Conservation (phyloP, 1,140 invertebrate genomes). For the Onthophagus taurus region DNA sequence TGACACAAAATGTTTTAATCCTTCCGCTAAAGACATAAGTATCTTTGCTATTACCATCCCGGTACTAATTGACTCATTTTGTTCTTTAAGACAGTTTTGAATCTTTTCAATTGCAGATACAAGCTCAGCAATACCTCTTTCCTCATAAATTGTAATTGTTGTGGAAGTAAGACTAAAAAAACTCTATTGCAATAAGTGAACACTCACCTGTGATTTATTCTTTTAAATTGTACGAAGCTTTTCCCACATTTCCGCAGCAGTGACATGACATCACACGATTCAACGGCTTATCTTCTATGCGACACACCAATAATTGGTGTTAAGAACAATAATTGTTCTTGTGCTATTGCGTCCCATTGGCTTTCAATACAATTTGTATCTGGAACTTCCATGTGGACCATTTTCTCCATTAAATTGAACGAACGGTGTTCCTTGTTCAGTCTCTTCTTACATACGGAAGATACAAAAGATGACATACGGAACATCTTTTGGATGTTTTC, state of each 20-base stretch:
- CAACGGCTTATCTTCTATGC: too few species aligned
- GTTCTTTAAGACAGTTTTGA: slow-evolving; percentile 20
- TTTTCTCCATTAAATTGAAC: slow-evolving; percentile 3
- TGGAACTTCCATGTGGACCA: slow-evolving; percentile 2
- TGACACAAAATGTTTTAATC: slow-evolving; percentile 23
- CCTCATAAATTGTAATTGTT: too few species aligned
- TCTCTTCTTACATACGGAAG: background rate
- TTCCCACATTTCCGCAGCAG: background rate
- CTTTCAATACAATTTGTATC: background rate
- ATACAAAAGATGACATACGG: too few species aligned
- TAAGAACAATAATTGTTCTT: too few species aligned
- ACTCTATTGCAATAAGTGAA: slow-evolving; percentile 4
- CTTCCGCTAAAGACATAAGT: slow-evolving; percentile 25
- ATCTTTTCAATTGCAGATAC: too few species aligned
- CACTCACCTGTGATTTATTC: background rate
- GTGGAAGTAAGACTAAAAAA: slow-evolving; percentile 1
- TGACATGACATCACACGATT: too few species aligned
- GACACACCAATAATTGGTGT: too few species aligned
- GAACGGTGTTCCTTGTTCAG: background rate
- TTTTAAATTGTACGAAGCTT: background rate
- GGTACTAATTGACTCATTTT: slow-evolving; percentile 22
- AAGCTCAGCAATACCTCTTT: background rate
- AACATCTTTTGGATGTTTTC: too few species aligned
- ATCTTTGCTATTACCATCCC: slow-evolving; percentile 28
- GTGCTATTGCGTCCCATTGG: background rate